Conservation (phyloP, 2,113 vertebrate species). For the Pomatostomus ruficeps region DNA sequence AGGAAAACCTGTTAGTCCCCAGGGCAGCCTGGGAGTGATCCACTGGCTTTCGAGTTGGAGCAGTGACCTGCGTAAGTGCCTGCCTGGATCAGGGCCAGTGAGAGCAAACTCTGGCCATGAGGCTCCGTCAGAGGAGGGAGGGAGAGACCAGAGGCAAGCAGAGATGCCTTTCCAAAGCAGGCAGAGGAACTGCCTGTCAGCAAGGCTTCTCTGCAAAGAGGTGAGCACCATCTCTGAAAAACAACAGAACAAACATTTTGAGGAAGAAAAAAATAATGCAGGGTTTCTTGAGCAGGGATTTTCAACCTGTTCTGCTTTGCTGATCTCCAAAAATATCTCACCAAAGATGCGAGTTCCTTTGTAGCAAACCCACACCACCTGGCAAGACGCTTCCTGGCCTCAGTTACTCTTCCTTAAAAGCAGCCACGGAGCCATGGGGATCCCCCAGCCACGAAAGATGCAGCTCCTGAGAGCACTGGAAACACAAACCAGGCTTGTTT, state of each 20-base stretch:
- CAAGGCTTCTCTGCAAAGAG: background rate
- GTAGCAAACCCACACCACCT: background rate
- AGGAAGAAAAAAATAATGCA: background rate
- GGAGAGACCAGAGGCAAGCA: background rate
- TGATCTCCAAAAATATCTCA: background rate
- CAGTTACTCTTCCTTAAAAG: conserved; percentile 15
- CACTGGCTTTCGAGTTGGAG: background rate
- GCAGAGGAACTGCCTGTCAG: background rate
- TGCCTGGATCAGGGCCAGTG: background rate
- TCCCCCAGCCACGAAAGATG: background rate
- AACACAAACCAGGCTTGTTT: background rate
- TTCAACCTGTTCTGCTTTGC: conserved; percentile 11
- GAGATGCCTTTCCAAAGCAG: conserved; percentile 10
- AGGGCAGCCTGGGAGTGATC: background rate
- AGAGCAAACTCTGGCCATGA: conserved; percentile 18
- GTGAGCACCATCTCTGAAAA: background rate
- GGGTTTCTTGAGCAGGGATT: background rate
- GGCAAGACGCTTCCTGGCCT: background rate
- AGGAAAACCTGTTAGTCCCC: background rate
- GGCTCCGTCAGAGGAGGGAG: background rate
- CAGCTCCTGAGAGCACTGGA: background rate
- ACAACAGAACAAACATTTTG: background rate
- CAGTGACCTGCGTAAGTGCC: conserved; percentile 29
- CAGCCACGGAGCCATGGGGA: background rate
- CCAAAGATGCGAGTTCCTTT: background rate